A percentile compares a stretch with the other conserved stretches of the same genome.
These are phyloP conservation scores for Eristalis intricaria DNA, from an alignment of 2,888 invertebrate genomes.

Conservation along the genomic window DNA sequence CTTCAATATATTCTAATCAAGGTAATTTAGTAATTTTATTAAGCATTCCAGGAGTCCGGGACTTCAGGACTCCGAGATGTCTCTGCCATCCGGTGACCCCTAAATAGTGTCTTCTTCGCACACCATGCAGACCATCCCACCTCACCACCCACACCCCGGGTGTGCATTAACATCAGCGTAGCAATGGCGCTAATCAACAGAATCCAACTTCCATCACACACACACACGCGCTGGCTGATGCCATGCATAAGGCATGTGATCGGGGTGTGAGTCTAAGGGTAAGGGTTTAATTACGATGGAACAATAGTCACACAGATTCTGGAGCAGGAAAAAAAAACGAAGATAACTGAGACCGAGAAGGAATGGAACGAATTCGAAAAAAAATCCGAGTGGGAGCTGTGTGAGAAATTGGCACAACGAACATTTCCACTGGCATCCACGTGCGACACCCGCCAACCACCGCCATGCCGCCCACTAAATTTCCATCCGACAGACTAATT, in stretches of 20 bases:
- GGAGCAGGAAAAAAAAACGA: neutral
- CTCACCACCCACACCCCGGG: neutral
- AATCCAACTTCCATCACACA: slow-evolving; percentile 34
- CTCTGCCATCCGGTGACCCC: slow-evolving; percentile 34
- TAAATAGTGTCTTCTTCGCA: slow-evolving; percentile 51
- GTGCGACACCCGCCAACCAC: neutral
- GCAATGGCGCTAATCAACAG: slow-evolving; percentile 64
- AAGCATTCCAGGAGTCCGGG: slow-evolving; percentile 63
- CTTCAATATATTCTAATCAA: slow-evolving; percentile 80
- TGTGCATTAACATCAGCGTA: slow-evolving; percentile 14
- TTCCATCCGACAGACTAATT: slow-evolving; percentile 63
- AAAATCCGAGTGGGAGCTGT: slow-evolving; percentile 19
- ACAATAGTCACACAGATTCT: slow-evolving; percentile 51
- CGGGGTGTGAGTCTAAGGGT: slow-evolving; percentile 31
- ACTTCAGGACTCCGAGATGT: slow-evolving; percentile 13
- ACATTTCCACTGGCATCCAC: slow-evolving; percentile 27
- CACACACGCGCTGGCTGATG: neutral
- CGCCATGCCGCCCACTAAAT: slow-evolving; percentile 29
- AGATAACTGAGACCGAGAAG: neutral
- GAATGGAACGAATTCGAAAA: neutral
- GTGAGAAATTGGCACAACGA: slow-evolving; percentile 53
- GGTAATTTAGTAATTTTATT: slow-evolving; percentile 75
- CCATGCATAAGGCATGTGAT: slow-evolving; percentile 14
- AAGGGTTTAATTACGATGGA: slow-evolving; percentile 65
- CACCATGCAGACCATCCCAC: neutral